Evolutionary conservation across 2,797 vertebrate species (phyloP), one percentile per base, ranked within the genome.

Genomic region (Takifugu rubripes): DNA sequence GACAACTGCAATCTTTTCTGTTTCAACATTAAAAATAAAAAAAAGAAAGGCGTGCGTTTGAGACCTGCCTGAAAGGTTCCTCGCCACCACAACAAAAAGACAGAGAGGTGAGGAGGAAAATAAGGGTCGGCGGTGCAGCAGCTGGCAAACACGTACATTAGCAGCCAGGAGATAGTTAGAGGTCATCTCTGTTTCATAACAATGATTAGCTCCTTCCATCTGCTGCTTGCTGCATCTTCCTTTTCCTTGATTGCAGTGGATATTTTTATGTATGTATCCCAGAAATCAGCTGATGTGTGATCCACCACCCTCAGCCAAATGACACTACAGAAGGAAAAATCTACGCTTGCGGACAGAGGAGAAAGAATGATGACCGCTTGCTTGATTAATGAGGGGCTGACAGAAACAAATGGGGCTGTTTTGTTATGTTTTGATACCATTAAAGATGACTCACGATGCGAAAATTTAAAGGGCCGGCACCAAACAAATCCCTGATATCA

Each of bases 111-210:
- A 27, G 54, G 62, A 21, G 21, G 44, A n/a, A 46, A 46, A 21
- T 46, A 21, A 21, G 44, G 44, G 44, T 46, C 17, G 25, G 43
- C 44, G 42, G 58, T 60, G 59, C 56, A 71, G 58, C 62, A 44
- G 53, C 59, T 72, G 60, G 66, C 52, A 64, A 72, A 71, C 33
- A 24, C 68, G 65, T 57, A 48, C 74, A 83, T 82, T 81, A 85
- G 83, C 78, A 84, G 79, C 70, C 60, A 83, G 76, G 74, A 86
- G 87, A 88, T 87, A 84, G 88, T 85, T 86, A 87, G 90, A 85
- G 91, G 92, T 92, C 92, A 93, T 90, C 88, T 90, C 87, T 90
- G 87, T 92, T 91, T 91, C 90, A 90, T 86, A 91, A 90, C 89
- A 91, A 90, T 90, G 89, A 92, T 92, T 91, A 92, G 88, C 87